phyloP scores from a whole-genome alignment of 2,797 vertebrate species.

The Danionella dracula region DNA sequence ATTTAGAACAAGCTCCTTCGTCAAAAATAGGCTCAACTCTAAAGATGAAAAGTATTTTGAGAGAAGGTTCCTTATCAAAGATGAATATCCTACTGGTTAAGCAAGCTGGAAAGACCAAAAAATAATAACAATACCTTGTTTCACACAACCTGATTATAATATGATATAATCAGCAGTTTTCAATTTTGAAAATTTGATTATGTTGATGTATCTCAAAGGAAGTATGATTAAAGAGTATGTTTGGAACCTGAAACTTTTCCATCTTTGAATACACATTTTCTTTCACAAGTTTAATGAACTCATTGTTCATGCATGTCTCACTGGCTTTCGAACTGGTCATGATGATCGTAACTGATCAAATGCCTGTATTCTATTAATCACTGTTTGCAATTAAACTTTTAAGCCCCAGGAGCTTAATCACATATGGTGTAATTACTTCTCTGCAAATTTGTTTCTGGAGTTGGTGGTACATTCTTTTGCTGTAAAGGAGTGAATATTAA shows the following conservation, averaged over 20 bases:
- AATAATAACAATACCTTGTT: no score
- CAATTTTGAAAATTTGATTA: no score
- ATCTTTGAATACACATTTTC: neutral
- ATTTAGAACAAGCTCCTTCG: slow-evolving; percentile 28
- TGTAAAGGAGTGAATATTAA: neutral
- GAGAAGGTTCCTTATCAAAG: neutral
- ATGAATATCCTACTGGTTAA: neutral
- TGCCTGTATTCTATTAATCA: slow-evolving; percentile 8
- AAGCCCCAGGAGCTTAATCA: slow-evolving; percentile 17
- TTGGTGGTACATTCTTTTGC: neutral
- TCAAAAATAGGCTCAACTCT: neutral
- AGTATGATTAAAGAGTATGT: neutral
- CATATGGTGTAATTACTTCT: slow-evolving; percentile 11
- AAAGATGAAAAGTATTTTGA: slow-evolving; percentile 12
- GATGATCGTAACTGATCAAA: slow-evolving; percentile 21
- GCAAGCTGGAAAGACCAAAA: no score
- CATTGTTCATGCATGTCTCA: slow-evolving; percentile 16
- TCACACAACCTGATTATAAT: no score
- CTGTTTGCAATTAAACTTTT: slow-evolving; percentile 17
- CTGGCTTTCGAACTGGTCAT: slow-evolving; percentile 4
- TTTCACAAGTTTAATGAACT: neutral
- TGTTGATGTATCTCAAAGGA: neutral
- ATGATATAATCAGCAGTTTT: no score
- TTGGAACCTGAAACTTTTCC: neutral
- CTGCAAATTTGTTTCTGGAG: slow-evolving; percentile 11